Evolutionary conservation across 2,888 invertebrate genomes (phyloP).

Genomic region (Synanthedon vespiformis): DNA sequence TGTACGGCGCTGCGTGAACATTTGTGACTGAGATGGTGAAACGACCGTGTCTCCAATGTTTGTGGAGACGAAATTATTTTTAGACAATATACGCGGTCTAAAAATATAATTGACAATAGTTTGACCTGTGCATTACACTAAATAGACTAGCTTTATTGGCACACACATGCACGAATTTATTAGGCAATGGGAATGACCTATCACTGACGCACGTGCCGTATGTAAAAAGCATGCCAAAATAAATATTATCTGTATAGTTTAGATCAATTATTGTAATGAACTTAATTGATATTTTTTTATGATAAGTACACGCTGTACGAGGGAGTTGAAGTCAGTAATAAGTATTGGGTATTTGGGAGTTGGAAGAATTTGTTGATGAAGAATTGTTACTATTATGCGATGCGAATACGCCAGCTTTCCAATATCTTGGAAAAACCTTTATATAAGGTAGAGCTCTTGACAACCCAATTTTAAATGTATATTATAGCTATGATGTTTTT

Average conservation of each 20-base stretch:
- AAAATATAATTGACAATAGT: constrained; percentile 55
- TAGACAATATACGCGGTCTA: constrained; percentile 34
- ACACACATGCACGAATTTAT: constrained; percentile 5
- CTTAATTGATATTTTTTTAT: no score
- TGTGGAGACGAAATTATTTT: constrained; percentile 54
- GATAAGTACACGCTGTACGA: no score
- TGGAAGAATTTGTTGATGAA: no score
- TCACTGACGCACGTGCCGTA: constrained; percentile 2
- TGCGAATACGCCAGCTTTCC: no score
- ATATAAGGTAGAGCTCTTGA: no score
- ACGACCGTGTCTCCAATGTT: constrained; percentile 28
- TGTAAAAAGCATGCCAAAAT: not conserved
- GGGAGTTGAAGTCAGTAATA: no score
- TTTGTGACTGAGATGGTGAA: constrained; percentile 19
- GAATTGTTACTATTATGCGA: no score
- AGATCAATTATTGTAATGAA: no score
- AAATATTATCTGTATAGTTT: not conserved
- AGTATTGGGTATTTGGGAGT: no score
- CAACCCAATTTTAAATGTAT: no score
- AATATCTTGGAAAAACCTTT: no score
- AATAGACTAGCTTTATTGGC: constrained; percentile 19
- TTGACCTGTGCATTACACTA: constrained; percentile 33
- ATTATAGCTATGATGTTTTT: no score
- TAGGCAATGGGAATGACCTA: constrained; percentile 9
- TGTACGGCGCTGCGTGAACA: constrained; percentile 18